Conservation (phyloP, 2,797 vertebrate genomes). For the Danio tinwini region DNA sequence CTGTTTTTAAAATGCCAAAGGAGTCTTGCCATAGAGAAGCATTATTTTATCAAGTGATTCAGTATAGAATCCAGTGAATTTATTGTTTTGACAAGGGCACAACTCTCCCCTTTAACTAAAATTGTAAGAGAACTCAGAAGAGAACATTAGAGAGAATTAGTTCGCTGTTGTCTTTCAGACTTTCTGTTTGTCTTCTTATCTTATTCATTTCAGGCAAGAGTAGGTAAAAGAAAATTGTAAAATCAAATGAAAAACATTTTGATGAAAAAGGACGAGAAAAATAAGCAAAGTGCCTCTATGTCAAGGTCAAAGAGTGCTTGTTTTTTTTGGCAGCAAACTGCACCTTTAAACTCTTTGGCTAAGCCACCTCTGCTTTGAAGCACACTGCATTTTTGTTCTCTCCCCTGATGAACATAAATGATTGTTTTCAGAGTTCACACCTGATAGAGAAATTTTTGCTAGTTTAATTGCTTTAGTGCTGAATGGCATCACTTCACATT, state of each 20-base stretch:
- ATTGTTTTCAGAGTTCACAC: constrained; percentile 22
- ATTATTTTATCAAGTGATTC: background rate
- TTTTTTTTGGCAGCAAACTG: constrained; percentile 14
- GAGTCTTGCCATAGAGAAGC: no score
- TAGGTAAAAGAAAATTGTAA: background rate
- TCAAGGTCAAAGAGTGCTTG: constrained; percentile 6
- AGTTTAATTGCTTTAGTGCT: constrained; percentile 37
- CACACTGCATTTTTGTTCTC: background rate
- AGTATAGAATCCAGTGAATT: background rate
- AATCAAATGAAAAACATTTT: background rate
- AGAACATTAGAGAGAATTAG: background rate
- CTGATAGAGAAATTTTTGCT: constrained; percentile 18
- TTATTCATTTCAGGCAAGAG: background rate
- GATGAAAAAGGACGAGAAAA: no score
- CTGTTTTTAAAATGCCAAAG: background rate
- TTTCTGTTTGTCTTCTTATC: background rate
- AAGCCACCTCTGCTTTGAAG: constrained; percentile 17
- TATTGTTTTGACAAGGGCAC: background rate
- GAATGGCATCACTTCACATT: constrained; percentile 40
- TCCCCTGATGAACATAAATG: constrained; percentile 5
- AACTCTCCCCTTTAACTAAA: background rate
- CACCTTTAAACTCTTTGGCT: background rate
- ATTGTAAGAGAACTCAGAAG: background rate
- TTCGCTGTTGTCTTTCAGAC: no score
- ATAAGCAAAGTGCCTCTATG: no score